phyloP scores from a whole-genome alignment of 2,113 vertebrate species.

The Loxodonta africana region DNA sequence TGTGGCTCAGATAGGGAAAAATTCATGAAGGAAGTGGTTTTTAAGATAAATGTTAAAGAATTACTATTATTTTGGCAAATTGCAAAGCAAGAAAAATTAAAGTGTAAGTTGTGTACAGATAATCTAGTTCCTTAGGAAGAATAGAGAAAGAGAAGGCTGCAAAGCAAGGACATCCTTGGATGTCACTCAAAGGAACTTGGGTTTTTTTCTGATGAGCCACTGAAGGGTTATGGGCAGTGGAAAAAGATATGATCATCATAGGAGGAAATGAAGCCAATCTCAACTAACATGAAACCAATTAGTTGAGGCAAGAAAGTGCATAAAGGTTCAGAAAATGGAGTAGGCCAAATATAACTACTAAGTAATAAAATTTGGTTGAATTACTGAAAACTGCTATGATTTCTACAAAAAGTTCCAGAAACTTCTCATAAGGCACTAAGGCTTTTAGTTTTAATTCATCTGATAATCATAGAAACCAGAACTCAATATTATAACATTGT shows the following conservation, averaged over 20 bases:
- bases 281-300: conserved; percentile 29
- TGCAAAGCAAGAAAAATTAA: conserved; percentile 13
- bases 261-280: background rate
- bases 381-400: background rate
- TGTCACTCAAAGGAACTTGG: conserved; percentile 6
- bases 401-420: conserved; percentile 4
- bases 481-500: background rate
- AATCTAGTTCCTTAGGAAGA: background rate
- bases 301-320: background rate
- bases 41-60: background rate
- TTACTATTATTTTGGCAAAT: conserved; percentile 22
- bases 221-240: background rate
- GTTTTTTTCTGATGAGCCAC: background rate
- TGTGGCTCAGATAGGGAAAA: background rate
- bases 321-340: conserved; percentile 6
- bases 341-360: background rate
- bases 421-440: background rate
- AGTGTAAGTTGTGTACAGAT: background rate
- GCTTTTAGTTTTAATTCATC: conserved; percentile 19
- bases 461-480: background rate
- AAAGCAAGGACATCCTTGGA: background rate
- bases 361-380: conserved; percentile 37
- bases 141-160: background rate
- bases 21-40: conserved; percentile 4
- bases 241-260: background rate